phyloP scores from a whole-genome alignment of 2,888 invertebrate genomes.

The Agapetus fuscipes region DNA sequence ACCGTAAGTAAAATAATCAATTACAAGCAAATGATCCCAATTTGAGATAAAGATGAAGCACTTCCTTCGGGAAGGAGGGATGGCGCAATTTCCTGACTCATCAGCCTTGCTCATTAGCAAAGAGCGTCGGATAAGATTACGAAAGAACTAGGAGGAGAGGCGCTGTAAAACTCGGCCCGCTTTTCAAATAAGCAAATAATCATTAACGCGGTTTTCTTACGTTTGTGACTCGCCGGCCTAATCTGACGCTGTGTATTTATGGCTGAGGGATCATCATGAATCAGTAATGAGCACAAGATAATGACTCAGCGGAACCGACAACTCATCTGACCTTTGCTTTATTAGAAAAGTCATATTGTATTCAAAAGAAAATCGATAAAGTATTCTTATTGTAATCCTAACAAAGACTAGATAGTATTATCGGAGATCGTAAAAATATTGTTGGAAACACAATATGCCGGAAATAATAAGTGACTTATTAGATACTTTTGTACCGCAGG shows the following conservation, averaged over 20 bases:
- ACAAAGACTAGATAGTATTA: no score
- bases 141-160: constrained; percentile 7
- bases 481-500: no score
- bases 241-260: neutral
- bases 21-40: constrained; percentile 20
- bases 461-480: no score
- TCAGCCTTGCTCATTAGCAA: constrained; percentile 20
- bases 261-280: neutral
- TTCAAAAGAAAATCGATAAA: no score
- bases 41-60: constrained; percentile 19
- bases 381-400: no score
- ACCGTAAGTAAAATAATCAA: constrained; percentile 19
- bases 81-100: constrained; percentile 20
- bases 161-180: constrained; percentile 12
- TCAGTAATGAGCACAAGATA: neutral
- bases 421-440: no score
- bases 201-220: constrained; percentile 7
- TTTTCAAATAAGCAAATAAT: constrained; percentile 13
- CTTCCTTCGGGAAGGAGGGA: constrained; percentile 11
- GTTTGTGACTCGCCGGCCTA: neutral
- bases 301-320: no score
- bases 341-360: no score
- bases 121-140: constrained; percentile 2
- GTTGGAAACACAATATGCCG: no score
- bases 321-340: no score